Percentiles rank a stretch among this genome's conserved stretches.
Evolutionary conservation across 1,140 invertebrate species (phyloP).

Genomic region (Phthorimaea operculella): DNA sequence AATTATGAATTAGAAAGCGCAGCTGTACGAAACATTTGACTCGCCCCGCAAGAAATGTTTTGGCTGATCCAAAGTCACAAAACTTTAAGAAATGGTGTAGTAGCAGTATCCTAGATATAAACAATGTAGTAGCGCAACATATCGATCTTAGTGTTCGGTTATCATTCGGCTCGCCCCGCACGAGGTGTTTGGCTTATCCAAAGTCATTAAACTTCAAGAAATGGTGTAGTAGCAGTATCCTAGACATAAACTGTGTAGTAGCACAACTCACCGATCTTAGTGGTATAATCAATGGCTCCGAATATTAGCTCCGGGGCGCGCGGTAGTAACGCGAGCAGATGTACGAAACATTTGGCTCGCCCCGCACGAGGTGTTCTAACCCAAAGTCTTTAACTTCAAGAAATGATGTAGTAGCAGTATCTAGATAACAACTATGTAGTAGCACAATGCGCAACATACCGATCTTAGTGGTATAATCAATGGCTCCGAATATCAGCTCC

Average conservation of each 20-base stretch:
- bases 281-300: conserved; percentile 99
- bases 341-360: conserved; percentile 99
- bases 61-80: conserved; percentile 99
- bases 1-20: too few relatives aligned
- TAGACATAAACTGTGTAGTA: conserved; percentile 7
- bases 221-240: too few relatives aligned
- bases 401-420: too few relatives aligned
- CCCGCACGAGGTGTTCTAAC: conserved; percentile 88
- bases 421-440: too few relatives aligned
- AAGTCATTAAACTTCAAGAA: conserved; percentile 90
- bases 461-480: too few relatives aligned
- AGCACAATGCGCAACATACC: too few relatives aligned
- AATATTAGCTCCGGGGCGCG: conserved; percentile 99
- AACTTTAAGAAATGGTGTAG: conserved; percentile 98
- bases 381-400: too few relatives aligned
- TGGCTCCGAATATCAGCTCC: too few relatives aligned
- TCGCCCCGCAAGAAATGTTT: conserved; percentile 97
- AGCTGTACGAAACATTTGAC: conserved; percentile 98
- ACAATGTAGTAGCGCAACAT: conserved; percentile 35
- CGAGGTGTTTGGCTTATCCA: conserved; percentile 80
- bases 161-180: conserved; percentile 99
- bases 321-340: conserved; percentile 99
- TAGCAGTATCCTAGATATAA: too few relatives aligned
- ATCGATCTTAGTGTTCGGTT: conserved; percentile 99
- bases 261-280: conserved; percentile 87